Percentiles rank a stretch among this genome's conserved stretches.
Evolutionary conservation across 1,140 invertebrate genomes (phyloP).

Genomic region (Hyles vespertilio): DNA sequence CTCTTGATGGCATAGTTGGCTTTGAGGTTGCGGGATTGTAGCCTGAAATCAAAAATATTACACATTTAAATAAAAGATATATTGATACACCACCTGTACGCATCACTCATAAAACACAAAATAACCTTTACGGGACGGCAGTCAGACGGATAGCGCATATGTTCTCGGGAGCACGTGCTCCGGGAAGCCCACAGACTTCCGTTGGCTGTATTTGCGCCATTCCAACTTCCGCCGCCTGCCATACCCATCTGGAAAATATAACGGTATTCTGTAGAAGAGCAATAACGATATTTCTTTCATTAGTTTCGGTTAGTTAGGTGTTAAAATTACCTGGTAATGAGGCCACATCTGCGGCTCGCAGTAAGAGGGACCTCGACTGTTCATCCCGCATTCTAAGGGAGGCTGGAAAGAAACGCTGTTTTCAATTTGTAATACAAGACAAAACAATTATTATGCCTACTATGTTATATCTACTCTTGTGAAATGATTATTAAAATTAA

Average conservation of each 20-base stretch:
- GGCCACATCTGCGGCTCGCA: slow-evolving; percentile 66
- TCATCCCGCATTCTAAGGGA: slow-evolving; percentile 59
- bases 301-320: not conserved
- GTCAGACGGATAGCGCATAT: slow-evolving; percentile 49
- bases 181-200: slow-evolving; percentile 41
- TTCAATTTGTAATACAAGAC: no score
- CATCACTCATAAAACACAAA: not conserved
- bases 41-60: slow-evolving; percentile 38
- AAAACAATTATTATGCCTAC: no score
- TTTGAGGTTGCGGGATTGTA: slow-evolving; percentile 35
- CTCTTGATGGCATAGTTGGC: slow-evolving; percentile 44
- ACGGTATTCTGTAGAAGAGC: not conserved
- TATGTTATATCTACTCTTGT: no score
- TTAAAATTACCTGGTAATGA: slow-evolving; percentile 57
- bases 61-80: not conserved
- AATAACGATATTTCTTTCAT: no score
- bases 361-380: slow-evolving; percentile 43
- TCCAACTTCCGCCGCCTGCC: slow-evolving; percentile 43
- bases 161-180: slow-evolving; percentile 43
- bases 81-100: not conserved
- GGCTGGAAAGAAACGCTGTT: slow-evolving; percentile 43
- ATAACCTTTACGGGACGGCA: slow-evolving; percentile 50
- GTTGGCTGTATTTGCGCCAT: slow-evolving; percentile 32
- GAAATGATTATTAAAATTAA: no score
- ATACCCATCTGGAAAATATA: slow-evolving; percentile 41